Evolutionary conservation across 2,113 vertebrate genomes (phyloP).

Genomic region (Syrmaticus mikado): DNA sequence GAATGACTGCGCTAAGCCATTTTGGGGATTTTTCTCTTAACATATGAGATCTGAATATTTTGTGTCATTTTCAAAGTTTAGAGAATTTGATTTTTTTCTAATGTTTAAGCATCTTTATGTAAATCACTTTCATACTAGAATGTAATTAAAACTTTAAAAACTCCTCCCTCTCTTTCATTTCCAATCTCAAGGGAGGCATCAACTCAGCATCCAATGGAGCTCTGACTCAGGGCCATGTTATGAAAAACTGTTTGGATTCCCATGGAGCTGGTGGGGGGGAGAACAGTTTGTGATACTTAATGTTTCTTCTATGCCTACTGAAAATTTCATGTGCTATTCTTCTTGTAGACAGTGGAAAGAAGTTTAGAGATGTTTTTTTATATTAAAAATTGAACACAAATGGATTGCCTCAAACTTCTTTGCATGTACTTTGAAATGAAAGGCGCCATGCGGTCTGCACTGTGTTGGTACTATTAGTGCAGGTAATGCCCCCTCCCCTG

Average conservation of each 20-base stretch:
- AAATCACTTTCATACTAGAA: not conserved
- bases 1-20: not conserved
- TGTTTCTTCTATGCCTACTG: not conserved
- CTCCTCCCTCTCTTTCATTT: not conserved
- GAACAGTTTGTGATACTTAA: not conserved
- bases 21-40: not conserved
- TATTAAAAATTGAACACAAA: not conserved
- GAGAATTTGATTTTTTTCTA: not conserved
- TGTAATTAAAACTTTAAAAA: not conserved
- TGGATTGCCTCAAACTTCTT: not conserved
- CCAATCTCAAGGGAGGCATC: not conserved
- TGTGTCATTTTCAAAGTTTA: not conserved
- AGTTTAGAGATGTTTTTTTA: conserved; percentile 23
- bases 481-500: not conserved
- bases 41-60: not conserved
- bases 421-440: not conserved
- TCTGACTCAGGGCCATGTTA: not conserved
- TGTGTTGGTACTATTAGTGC: not conserved
- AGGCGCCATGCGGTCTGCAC: not conserved
- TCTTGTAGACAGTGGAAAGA: conserved; percentile 2
- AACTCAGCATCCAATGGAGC: not conserved
- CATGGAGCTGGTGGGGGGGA: not conserved
- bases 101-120: not conserved
- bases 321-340: not conserved
- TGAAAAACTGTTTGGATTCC: not conserved